Evolutionary conservation across 2,888 invertebrate genomes (phyloP).

Genomic region (Parapristionchus giblindavisi): DNA sequence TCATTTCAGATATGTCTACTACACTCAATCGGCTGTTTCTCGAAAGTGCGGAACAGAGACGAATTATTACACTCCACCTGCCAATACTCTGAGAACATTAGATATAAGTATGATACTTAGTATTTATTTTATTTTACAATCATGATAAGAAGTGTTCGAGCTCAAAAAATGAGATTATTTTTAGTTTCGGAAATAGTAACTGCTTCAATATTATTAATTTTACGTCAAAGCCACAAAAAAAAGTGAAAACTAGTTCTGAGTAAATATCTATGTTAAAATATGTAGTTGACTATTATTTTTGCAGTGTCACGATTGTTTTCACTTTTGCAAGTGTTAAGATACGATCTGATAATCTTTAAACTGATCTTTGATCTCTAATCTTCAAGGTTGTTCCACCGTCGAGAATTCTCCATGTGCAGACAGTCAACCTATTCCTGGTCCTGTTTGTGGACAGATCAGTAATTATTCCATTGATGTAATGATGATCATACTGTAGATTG

Average conservation of each 20-base stretch:
- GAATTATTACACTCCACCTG: constrained; percentile 46
- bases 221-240: not conserved
- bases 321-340: too few relatives aligned
- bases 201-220: not conserved
- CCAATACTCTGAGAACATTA: constrained; percentile 48
- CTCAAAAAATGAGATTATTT: not conserved
- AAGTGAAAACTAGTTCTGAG: not conserved
- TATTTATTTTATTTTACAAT: constrained; percentile 14
- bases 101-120: constrained; percentile 51
- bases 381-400: constrained; percentile 62
- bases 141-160: not conserved
- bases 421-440: constrained; percentile 43
- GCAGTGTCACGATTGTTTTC: too few relatives aligned
- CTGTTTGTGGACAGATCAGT: constrained; percentile 60
- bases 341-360: too few relatives aligned
- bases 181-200: not conserved
- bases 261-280: too few relatives aligned
- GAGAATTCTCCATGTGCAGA: constrained; percentile 55
- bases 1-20: constrained; percentile 32
- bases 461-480: constrained; percentile 41
- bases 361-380: not conserved
- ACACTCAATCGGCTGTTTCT: constrained; percentile 43
- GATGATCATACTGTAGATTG: not conserved
- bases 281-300: too few relatives aligned
- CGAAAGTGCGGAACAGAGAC: constrained; percentile 48